Evolutionary conservation across 1,140 invertebrate genomes (phyloP).

Genomic region (Papilio xuthus): DNA sequence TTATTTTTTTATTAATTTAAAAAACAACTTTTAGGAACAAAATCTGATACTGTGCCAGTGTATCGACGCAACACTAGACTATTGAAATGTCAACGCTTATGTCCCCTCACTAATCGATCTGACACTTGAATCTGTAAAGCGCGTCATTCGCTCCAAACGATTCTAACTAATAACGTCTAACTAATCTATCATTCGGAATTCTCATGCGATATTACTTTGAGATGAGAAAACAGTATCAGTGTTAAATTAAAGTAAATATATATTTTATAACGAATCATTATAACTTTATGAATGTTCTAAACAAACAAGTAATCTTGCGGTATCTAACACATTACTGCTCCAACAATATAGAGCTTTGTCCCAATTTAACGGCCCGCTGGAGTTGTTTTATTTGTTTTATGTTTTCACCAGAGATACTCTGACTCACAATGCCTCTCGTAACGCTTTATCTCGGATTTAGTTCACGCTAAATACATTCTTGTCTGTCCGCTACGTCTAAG

Average conservation of each 20-base stretch:
- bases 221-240: neutral
- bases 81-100: too few relatives aligned
- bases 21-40: too few relatives aligned
- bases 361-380: slow-evolving; percentile 20
- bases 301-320: neutral
- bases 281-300: slow-evolving; percentile 5
- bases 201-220: neutral
- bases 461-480: slow-evolving; percentile 22
- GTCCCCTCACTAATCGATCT: too few relatives aligned
- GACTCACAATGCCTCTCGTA: slow-evolving; percentile 8
- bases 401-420: slow-evolving; percentile 2
- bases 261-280: neutral
- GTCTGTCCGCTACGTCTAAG: neutral
- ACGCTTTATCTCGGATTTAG: slow-evolving; percentile 19
- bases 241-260: slow-evolving; percentile 1
- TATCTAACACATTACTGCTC: slow-evolving; percentile 9
- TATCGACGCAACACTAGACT: too few relatives aligned
- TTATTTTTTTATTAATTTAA: too few relatives aligned
- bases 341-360: slow-evolving; percentile 28
- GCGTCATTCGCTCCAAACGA: too few relatives aligned
- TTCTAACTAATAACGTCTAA: too few relatives aligned
- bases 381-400: slow-evolving; percentile 31
- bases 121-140: too few relatives aligned
- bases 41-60: too few relatives aligned
- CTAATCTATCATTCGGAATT: too few relatives aligned